Evolutionary conservation across 1,140 invertebrate genomes (phyloP), one percentile per base, ranked within the genome.

Genomic region (Kradibia gibbosae): DNA sequence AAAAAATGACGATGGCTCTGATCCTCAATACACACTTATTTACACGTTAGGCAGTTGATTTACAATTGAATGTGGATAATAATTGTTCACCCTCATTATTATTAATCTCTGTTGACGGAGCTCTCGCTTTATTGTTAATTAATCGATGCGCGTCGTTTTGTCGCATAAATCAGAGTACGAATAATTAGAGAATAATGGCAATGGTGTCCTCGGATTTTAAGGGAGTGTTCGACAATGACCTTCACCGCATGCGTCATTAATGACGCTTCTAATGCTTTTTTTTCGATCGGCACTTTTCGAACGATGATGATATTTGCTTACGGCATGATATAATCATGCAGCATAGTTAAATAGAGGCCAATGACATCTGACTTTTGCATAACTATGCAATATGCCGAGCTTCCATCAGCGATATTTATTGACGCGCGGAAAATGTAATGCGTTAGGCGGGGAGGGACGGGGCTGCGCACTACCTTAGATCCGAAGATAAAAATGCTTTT

Each of bases 291-390:
- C 62, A 39, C 5, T 67, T 39, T 4, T 67, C 36, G 20, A 67
- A 67, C 7, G 17, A 10, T 67, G 36, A 39, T n/a, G 62, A 5
- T 39, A 39, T 39, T 67, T 67, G n/a, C 17, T 67, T 39, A 39
- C 20, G 3, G 10, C 34, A n/a, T 67, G 62, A 67, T n/a, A 36
- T 36, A 65, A 65, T 65, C 34, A 67, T 67, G 34, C 34, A 39
- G 36, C 62, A 67, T 67, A 67, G 17, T 17, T 67, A 67, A 67
- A 67, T 39, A 8, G 62, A 67, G 62, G 20, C 62, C 62, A 67
- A 67, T n/a, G 62, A 67, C 62, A 39, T 67, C 34, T 36, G 34
- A 67, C 25, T 67, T 60, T 67, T 67, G 39, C 36, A 22, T 67
- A 67, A 67, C n/a, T n/a, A n/a, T 39, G 17, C 20, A 17, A 67